Percentiles rank a stretch among this genome's conserved stretches.
Conservation (phyloP, 2,888 invertebrate genomes). For the Scelioninae gen. 1 region DNA sequence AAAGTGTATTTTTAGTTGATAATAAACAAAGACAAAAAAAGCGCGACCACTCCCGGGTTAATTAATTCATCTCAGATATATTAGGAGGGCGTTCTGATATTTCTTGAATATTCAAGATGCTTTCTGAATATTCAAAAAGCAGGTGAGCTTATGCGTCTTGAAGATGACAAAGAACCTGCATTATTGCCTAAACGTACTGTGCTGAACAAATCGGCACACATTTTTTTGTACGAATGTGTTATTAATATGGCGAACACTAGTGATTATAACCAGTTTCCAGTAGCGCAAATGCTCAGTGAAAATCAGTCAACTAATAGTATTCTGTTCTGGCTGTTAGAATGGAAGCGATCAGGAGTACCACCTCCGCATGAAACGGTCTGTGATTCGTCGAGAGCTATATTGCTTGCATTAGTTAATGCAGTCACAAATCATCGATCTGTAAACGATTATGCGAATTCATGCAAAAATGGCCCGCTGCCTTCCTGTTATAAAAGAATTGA, state of each 20-base stretch:
- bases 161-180: too few species aligned
- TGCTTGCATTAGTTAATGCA: constrained; percentile 28
- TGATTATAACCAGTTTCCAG: constrained; percentile 51
- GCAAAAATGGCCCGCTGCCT: constrained; percentile 24
- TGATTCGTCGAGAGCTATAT: constrained; percentile 54
- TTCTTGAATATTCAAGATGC: too few species aligned
- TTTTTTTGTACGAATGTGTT: constrained; percentile 59
- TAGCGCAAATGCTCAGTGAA: constrained; percentile 55
- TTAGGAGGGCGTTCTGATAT: too few species aligned
- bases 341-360: constrained; percentile 44
- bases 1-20: too few species aligned
- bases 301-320: constrained; percentile 48
- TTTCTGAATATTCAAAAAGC: too few species aligned
- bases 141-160: too few species aligned
- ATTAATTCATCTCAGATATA: too few species aligned
- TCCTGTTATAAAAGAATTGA: constrained; percentile 51
- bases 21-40: too few species aligned
- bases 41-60: too few species aligned
- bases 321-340: constrained; percentile 57
- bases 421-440: constrained; percentile 43
- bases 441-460: constrained; percentile 35
- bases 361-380: constrained; percentile 48
- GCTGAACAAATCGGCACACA: constrained; percentile 28
- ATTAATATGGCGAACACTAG: constrained; percentile 11
- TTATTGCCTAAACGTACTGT: too few species aligned